Evolutionary conservation across 2,797 vertebrate genomes (phyloP).

Genomic region (Petrocephalus sullivani): DNA sequence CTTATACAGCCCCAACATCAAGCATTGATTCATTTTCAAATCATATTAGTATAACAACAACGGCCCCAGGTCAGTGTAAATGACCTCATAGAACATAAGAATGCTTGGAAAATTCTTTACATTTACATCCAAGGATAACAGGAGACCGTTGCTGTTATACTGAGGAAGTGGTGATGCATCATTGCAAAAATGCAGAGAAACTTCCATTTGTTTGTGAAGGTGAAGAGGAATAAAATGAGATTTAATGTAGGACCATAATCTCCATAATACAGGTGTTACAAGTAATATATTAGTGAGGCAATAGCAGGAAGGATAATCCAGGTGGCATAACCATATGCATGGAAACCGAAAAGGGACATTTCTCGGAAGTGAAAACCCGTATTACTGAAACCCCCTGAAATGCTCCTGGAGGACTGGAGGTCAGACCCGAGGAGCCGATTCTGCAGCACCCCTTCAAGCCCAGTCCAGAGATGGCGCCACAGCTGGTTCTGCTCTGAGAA

Average conservation of each 20-base stretch:
- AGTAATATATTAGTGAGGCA: neutral
- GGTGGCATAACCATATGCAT: neutral
- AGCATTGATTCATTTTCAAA: neutral
- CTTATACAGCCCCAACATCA: neutral
- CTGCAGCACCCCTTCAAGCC: neutral
- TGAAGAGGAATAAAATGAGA: neutral
- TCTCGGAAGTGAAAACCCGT: constrained; percentile 15
- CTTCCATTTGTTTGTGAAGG: neutral
- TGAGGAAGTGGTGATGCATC: neutral
- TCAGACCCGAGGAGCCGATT: neutral
- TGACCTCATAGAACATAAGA: neutral
- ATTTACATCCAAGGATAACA: neutral
- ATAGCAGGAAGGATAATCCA: neutral
- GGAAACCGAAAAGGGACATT: neutral
- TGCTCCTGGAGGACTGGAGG: neutral
- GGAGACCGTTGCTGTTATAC: neutral
- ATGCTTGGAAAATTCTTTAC: neutral
- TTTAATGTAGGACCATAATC: neutral
- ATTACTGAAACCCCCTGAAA: constrained; percentile 10
- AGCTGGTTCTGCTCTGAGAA: neutral
- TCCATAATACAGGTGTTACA: neutral
- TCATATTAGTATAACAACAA: neutral
- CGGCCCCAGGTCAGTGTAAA: neutral
- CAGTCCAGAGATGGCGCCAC: neutral
- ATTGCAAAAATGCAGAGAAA: neutral